phyloP scores from a whole-genome alignment of 1,140 invertebrate genomes.

The Spodoptera frugiperda region DNA sequence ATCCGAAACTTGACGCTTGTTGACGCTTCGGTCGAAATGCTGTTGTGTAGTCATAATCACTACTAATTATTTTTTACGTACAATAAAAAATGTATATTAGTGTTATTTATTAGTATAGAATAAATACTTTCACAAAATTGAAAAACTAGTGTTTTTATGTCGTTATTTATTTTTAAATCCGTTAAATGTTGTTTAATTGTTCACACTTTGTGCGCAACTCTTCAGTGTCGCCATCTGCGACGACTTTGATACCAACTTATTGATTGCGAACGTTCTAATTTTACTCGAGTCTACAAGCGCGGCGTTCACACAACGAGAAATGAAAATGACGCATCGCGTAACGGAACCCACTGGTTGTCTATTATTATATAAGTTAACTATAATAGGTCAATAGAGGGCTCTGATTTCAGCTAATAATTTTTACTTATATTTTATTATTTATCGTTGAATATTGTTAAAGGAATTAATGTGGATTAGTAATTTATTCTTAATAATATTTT shows the following conservation, averaged over 20 bases:
- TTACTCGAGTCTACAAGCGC: conserved; percentile 40
- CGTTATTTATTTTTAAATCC: conserved; percentile 3
- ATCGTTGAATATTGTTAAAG: too few species aligned
- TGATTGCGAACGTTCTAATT: conserved; percentile 61
- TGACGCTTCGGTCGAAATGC: conserved; percentile 11
- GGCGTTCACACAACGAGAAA: conserved; percentile 21
- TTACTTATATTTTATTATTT: too few species aligned
- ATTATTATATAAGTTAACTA: conserved; percentile 65
- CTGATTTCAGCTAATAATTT: conserved; percentile 49
- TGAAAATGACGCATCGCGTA: conserved; percentile 61
- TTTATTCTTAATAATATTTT: too few species aligned
- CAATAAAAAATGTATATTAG: background rate
- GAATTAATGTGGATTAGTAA: too few species aligned
- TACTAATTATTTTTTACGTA: background rate
- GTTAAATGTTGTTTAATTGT: conserved; percentile 46
- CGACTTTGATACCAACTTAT: conserved; percentile 53
- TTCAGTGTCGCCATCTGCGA: conserved; percentile 69
- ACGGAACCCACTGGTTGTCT: conserved; percentile 58
- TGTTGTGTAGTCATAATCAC: conserved; percentile 22
- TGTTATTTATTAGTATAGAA: background rate
- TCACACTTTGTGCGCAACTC: conserved; percentile 29
- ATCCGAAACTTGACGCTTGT: conserved; percentile 35
- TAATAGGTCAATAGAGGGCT: conserved; percentile 73
- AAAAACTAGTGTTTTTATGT: background rate
- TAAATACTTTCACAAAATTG: background rate